Base-by-base conservation (phyloP, 2,888 invertebrate genomes). In the Hirtodrosophila duncani region DNA sequence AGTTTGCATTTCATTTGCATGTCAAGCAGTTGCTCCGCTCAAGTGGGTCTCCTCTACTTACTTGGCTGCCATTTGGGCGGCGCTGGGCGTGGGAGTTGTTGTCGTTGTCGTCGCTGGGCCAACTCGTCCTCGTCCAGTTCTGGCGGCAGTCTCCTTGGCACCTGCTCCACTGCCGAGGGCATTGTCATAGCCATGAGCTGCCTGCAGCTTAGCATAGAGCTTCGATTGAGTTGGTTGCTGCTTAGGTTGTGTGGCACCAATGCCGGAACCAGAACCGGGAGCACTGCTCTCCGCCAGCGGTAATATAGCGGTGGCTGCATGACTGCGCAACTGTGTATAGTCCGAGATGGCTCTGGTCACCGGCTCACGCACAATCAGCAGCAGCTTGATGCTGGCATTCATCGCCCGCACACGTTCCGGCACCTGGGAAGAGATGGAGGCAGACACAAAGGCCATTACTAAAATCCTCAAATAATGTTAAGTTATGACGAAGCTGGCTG, bases 271-370 rank as follows among this genome's bases (percentile, higher is more conserved):
- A 4, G 38, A 42, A 3, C 49, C 56, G 11, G 55, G 46, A 1
- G 38, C 27, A 38, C 31, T 50, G 52, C 60, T 71, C 48, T 75
- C 83, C 14, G 85, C 86, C 62, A 85, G 84, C 42, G 90, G 88
- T 3, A 93, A 91, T 61, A 91, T 91, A 6, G 93, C 92, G 1
- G 94, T 92, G 23, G 93, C 92, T 14, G 94, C 93, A 82, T 94
- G 93, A 71, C 93, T 94, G 61, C 94, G 91, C 71, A 97, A 89
- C 87, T 98, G 98, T 11, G 97, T 95, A 88, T 97, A 98, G 89
- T 99, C 99, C 8, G 98, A 98, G 81, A 99, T 95, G 39, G 97
- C 95, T 45, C 99, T 90, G 10, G 95, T 96, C 44, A 98, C 97
- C 2, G 99, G 99, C 86, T 99, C 97, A 8, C 99, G 91, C 13